Base-by-base conservation (phyloP, 1,140 invertebrate genomes). In the Drosophila pruinosa region DNA sequence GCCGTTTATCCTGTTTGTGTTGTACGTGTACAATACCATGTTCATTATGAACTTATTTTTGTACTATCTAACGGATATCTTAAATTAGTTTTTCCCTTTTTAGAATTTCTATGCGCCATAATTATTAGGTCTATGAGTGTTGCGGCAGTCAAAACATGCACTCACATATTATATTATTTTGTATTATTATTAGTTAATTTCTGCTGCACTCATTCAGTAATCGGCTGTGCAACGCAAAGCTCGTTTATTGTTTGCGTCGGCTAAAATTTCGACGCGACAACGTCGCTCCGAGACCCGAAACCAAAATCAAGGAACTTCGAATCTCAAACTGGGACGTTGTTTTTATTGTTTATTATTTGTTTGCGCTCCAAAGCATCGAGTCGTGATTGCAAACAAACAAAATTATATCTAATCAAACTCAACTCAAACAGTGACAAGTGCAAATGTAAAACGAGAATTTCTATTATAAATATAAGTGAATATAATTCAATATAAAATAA, bases 141-240 rank as follows among this genome's bases (percentile, higher is more conserved):
- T 34, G 56, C 45, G 24, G 58, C 24, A 28, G 39, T 41, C 54
- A 12, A 24, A n/a, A 14, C 14, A 24, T 21, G 15, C 17, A 24
- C 21, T 17, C 22, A 31, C 7, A 39, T 15, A 34, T 5, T 28
- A 45, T 12, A 24, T n/a, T 24, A 5, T 47, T 12, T 24, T 24
- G n/a, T n/a, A 26, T 31, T 67, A 53, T 17, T 43, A 53, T 52
- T 26, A 43, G 36, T n/a, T 26, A 4, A 43, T 39, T 59, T 24
- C 53, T n/a, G 36, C 31, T 70, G 57, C 71, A 70, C 21, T 63
- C 71, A 63, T 62, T 73, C 26, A 15, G 71, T 57, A 70, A 52
- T 73, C 8, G 65, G 43, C 43, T 24, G 45, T 63, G 57, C 57
- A 63, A 73, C 34, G 12, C 36, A 48, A 63, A 41, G 50, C 58